Base-by-base conservation (phyloP, 2,113 vertebrate genomes). In the Indicator indicator region DNA sequence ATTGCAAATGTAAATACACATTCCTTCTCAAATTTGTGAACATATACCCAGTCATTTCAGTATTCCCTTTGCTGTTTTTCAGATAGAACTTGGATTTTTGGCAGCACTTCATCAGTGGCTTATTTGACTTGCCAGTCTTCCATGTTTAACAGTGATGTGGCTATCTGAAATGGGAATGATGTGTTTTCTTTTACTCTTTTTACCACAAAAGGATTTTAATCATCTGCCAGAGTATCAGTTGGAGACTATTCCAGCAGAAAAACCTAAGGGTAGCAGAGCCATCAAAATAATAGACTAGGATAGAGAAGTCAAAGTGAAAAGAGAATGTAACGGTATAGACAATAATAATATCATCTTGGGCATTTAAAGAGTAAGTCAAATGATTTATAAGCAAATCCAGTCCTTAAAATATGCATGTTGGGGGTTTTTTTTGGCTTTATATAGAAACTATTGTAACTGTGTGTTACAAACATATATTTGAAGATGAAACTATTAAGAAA, bases 141-240 rank as follows among this genome's bases (percentile, higher is more conserved):
- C 0, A 0, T 59, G 32, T 54, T 88, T 82, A 83, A 63, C 40
- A 80, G 40, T 67, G 89, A 70, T 89, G 79, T 72, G 50, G 73
- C 60, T 44, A 54, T 85, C 83, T 72, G 78, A 85, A 93, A 77
- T 63, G 62, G 33, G 44, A 90, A 83, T 80, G 74, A 81, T 80
- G 71, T 83, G 36, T 36, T 90, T 82, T 38, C 40, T 91, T 85
- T 75, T 38, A 36, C 42, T 46, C 6, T 48, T 67, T 52, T 67
- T 75, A 33, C 73, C 76, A 81, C 83, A 72, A 64, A 79, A 90
- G 78, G 68, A 50, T 86, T 88, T 86, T 93, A 90, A 65, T 94
- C 48, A 60, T 91, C 83, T 73, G 71, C 63, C 64, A 85, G 16
- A 27, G 42, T 88, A 75, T 95, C 60, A 89, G 28, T 63, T 2